Evolutionary conservation across 2,113 vertebrate species (phyloP).

Genomic region (Loxodonta africana): DNA sequence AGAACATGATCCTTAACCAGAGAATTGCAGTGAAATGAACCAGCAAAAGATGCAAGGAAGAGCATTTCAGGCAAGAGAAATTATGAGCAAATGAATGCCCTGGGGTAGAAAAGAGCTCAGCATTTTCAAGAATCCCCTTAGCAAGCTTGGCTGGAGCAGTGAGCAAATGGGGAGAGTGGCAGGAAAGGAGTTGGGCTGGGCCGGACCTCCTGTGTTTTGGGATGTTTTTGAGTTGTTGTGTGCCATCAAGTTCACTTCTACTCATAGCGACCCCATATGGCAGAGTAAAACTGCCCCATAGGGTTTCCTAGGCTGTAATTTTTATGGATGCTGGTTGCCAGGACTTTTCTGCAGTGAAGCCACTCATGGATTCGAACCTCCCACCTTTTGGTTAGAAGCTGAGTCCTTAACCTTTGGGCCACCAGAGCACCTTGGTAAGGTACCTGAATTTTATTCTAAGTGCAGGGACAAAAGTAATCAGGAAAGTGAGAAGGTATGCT

Average conservation of each 20-base stretch:
- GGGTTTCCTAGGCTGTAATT: background rate
- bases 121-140: background rate
- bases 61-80: background rate
- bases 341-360: background rate
- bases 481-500: background rate
- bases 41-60: background rate
- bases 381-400: background rate
- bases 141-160: background rate
- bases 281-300: background rate
- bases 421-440: background rate
- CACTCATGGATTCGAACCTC: background rate
- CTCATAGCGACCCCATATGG: background rate
- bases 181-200: accelerated
- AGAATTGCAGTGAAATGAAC: background rate
- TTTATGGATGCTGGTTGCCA: background rate
- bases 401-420: background rate
- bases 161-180: background rate
- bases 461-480: background rate
- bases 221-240: background rate
- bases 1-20: background rate
- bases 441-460: background rate
- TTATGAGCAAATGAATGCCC: background rate
- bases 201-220: background rate
- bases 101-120: background rate
- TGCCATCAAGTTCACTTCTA: background rate